These are phyloP conservation scores for Platyscapa corneri DNA, from an alignment of 1,140 invertebrate species.

Conservation along the genomic window DNA sequence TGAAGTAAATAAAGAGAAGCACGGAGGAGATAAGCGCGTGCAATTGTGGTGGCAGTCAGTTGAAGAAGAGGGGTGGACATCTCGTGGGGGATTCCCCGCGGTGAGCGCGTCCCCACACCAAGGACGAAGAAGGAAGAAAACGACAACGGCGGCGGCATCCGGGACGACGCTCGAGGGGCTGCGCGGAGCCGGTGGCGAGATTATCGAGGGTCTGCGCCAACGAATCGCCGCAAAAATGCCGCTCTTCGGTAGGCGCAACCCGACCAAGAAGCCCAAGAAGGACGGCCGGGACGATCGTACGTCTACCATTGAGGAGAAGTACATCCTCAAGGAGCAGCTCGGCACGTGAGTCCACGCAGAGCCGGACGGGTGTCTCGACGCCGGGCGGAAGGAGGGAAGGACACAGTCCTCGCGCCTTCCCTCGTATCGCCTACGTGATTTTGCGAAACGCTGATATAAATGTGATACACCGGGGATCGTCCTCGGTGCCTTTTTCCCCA, in stretches of 20 bases:
- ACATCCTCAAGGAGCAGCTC: constrained; percentile 89
- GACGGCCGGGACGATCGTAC: constrained; percentile 84
- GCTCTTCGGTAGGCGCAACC: constrained; percentile 91
- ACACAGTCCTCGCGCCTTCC: too few species aligned
- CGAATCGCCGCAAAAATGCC: constrained; percentile 78
- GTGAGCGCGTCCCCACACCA: background rate
- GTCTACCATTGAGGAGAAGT: constrained; percentile 91
- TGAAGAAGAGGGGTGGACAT: background rate
- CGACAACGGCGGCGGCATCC: background rate
- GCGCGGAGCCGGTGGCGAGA: background rate
- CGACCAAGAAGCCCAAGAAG: constrained; percentile 87
- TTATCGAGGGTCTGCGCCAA: constrained; percentile 38
- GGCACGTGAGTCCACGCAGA: constrained; percentile 84
- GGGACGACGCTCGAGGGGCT: background rate
- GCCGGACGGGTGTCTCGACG: background rate
- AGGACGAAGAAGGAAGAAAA: background rate
- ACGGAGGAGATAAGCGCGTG: background rate
- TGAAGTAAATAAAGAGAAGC: background rate
- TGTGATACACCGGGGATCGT: too few species aligned
- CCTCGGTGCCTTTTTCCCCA: too few species aligned
- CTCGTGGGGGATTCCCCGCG: background rate
- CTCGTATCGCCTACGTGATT: too few species aligned
- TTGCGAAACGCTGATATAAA: too few species aligned
- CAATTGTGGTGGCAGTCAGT: too few species aligned
- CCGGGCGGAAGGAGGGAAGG: background rate